Percentiles rank a stretch among this genome's conserved stretches.
phyloP scores from a whole-genome alignment of 2,888 invertebrate genomes.

The Alsophila aescularia region DNA sequence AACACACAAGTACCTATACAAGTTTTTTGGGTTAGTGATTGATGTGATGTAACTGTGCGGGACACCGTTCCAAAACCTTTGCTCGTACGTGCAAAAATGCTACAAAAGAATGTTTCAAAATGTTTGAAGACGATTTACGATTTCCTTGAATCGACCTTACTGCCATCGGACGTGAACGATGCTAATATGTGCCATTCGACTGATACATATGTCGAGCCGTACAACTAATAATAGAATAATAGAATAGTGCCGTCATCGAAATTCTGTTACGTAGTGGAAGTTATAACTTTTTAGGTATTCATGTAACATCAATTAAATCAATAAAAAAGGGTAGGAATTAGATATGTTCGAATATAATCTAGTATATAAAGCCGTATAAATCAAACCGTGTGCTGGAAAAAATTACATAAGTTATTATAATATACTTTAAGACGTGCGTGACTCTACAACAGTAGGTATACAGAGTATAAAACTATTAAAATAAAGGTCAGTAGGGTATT shows the following conservation, averaged over 20 bases:
- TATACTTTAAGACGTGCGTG: background rate
- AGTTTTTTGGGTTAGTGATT: slow-evolving; percentile 51
- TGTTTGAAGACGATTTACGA: slow-evolving; percentile 8
- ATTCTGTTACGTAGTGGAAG: background rate
- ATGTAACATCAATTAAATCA: too few species aligned
- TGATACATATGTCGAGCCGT: slow-evolving; percentile 11
- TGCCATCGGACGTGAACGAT: slow-evolving; percentile 42
- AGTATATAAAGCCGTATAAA: too few species aligned
- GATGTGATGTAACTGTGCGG: slow-evolving; percentile 32
- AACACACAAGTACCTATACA: slow-evolving; percentile 46
- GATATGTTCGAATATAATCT: too few species aligned
- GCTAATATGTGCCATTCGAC: slow-evolving; percentile 41
- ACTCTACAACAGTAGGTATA: background rate
- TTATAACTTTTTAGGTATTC: too few species aligned
- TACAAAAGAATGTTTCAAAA: slow-evolving; percentile 12
- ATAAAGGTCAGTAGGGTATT: slow-evolving; percentile 25
- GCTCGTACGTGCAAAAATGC: slow-evolving; percentile 2
- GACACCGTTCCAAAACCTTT: slow-evolving; percentile 18
- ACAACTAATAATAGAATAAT: background rate
- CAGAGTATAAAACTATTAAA: background rate
- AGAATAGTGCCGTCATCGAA: background rate
- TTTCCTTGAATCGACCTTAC: slow-evolving; percentile 31
- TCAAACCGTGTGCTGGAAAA: too few species aligned
- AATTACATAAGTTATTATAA: background rate
- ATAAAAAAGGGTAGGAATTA: too few species aligned